phyloP scores from a whole-genome alignment of 2,888 invertebrate genomes.

The Dimorphilus gyrociliatus region DNA sequence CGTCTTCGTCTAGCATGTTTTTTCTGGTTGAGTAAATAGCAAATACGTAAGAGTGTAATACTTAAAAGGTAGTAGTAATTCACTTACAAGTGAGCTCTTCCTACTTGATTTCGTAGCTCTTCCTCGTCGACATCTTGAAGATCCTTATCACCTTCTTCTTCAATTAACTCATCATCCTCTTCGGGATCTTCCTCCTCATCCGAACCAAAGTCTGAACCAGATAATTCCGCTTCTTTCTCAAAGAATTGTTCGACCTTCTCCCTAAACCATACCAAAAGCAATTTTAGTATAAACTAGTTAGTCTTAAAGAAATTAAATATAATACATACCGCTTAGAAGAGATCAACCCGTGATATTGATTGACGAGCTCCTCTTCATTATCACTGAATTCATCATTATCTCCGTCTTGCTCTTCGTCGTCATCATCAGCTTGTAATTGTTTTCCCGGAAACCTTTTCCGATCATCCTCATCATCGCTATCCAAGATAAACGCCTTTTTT shows the following conservation, averaged over 20 bases:
- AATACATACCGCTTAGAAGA: too few species aligned
- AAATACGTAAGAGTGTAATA: conserved; percentile 41
- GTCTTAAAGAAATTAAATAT: neutral
- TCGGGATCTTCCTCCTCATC: conserved; percentile 47
- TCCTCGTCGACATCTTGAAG: conserved; percentile 52
- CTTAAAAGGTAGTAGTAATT: too few species aligned
- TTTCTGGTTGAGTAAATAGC: conserved; percentile 42
- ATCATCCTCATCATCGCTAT: conserved; percentile 15
- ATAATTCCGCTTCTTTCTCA: conserved; percentile 76
- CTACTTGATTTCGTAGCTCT: conserved; percentile 59
- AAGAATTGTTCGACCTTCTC: conserved; percentile 48
- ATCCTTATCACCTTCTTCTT: conserved; percentile 68
- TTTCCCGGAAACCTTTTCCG: too few species aligned
- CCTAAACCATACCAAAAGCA: conserved; percentile 11
- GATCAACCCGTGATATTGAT: too few species aligned
- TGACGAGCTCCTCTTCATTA: conserved; percentile 7
- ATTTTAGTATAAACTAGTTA: neutral
- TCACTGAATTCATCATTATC: conserved; percentile 39
- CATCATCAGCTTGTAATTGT: too few species aligned
- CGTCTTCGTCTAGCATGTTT: conserved; percentile 69
- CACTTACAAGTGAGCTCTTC: conserved; percentile 64
- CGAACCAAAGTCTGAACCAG: conserved; percentile 63
- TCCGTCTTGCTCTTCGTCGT: conserved; percentile 9
- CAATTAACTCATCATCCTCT: too few species aligned
- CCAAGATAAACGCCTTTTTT: conserved; percentile 27